Conservation (phyloP, 2,113 vertebrate species). For the Clinocottus analis region DNA sequence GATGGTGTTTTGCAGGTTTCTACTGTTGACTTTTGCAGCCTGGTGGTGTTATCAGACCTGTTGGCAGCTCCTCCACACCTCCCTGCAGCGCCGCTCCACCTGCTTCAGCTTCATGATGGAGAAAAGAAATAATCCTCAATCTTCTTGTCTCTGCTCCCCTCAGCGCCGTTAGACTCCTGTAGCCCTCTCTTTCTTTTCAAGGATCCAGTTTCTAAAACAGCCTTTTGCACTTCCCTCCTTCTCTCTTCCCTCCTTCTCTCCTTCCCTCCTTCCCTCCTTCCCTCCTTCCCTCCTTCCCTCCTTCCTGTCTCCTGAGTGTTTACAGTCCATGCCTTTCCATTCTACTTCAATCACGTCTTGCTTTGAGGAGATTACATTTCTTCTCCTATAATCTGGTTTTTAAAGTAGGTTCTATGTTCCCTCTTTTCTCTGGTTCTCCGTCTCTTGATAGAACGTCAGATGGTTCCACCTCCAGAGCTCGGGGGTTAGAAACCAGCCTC, state of each 20-base stretch:
- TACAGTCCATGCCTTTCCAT: conserved; percentile 41
- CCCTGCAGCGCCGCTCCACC: conserved; percentile 78
- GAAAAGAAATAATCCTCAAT: conserved; percentile 42
- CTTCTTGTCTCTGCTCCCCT: conserved; percentile 30
- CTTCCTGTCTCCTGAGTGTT: conserved; percentile 22
- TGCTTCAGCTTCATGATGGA: conserved; percentile 83
- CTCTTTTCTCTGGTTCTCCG: conserved; percentile 39
- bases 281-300: conserved; percentile 18
- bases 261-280: conserved; percentile 5
- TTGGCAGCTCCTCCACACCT: conserved; percentile 83
- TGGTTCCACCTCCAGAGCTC: conserved; percentile 37
- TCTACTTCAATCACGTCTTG: conserved; percentile 44
- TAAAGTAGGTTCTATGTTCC: conserved; percentile 9
- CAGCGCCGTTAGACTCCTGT: conserved; percentile 30
- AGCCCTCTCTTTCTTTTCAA: conserved; percentile 29
- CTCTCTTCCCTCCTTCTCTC: too few relatives aligned
- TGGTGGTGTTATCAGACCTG: conserved; percentile 81
- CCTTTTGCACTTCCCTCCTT: conserved; percentile 32
- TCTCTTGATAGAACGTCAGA: conserved; percentile 27
- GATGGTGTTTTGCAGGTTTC: background rate
- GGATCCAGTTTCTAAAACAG: conserved; percentile 24
- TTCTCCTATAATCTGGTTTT: conserved; percentile 39
- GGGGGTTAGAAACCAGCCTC: conserved; percentile 32
- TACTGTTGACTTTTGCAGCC: background rate
- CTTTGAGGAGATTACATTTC: conserved; percentile 51